phyloP scores from a whole-genome alignment of 2,113 vertebrate species.

The Raja brachyura region DNA sequence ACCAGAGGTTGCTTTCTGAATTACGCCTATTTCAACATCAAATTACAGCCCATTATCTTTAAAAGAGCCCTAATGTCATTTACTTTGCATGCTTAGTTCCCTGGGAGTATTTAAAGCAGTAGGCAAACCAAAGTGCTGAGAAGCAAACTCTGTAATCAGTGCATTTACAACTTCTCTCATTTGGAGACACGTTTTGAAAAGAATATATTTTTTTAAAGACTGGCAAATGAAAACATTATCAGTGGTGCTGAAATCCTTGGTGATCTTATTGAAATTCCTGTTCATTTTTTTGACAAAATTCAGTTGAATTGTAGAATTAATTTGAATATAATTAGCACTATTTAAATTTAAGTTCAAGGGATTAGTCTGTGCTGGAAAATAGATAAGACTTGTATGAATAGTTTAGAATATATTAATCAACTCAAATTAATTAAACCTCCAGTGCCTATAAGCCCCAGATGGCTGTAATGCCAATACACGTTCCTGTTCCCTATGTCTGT shows the following conservation, averaged over 20 bases:
- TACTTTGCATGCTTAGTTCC: not conserved
- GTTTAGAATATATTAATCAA: slow-evolving; percentile 33
- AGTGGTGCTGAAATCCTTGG: not conserved
- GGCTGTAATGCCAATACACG: not conserved
- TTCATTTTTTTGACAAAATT: slow-evolving; percentile 27
- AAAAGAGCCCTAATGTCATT: not conserved
- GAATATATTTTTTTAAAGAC: not conserved
- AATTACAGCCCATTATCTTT: not conserved
- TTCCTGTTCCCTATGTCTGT: not conserved
- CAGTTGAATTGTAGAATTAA: slow-evolving; percentile 10
- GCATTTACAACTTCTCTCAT: not conserved
- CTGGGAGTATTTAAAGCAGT: not conserved
- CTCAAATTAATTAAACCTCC: slow-evolving; percentile 27
- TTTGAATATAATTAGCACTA: slow-evolving; percentile 39
- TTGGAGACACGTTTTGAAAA: not conserved
- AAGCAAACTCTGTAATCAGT: slow-evolving; percentile 24
- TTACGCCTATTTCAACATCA: not conserved
- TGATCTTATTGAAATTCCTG: slow-evolving; percentile 18
- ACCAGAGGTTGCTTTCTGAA: not conserved
- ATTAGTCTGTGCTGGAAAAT: slow-evolving; percentile 35
- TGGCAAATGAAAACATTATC: slow-evolving; percentile 26
- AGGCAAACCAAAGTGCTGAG: not conserved
- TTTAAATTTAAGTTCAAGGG: slow-evolving; percentile 33
- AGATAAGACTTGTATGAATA: slow-evolving; percentile 37
- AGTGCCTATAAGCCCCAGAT: not conserved